Evolutionary conservation across 2,888 invertebrate genomes (phyloP).

Genomic region (Chrysodeixis includens): DNA sequence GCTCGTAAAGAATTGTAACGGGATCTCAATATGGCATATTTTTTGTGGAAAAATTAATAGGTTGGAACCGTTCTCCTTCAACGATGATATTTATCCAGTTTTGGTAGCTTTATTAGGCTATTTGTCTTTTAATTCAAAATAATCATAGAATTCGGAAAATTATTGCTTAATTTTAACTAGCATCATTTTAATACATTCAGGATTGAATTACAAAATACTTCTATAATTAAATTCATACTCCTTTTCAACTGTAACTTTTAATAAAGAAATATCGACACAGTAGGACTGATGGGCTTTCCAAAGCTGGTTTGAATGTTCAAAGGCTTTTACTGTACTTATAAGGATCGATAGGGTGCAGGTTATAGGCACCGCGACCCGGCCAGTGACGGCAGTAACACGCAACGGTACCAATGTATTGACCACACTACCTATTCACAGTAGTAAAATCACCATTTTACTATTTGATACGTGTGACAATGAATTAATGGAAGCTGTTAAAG

Average conservation of each 20-base stretch:
- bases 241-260: slow-evolving; percentile 1
- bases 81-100: background rate
- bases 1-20: slow-evolving; percentile 26
- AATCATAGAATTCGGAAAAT: background rate
- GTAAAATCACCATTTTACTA: background rate
- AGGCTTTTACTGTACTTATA: slow-evolving; percentile 66
- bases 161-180: too few relatives aligned
- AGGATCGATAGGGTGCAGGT: slow-evolving; percentile 83
- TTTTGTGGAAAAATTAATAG: slow-evolving; percentile 11
- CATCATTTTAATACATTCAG: too few relatives aligned
- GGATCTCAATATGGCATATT: slow-evolving; percentile 28
- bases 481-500: background rate
- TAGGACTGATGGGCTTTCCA: slow-evolving; percentile 43
- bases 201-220: too few relatives aligned
- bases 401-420: slow-evolving; percentile 79
- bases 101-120: background rate
- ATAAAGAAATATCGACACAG: slow-evolving; percentile 4
- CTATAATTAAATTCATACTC: background rate
- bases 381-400: slow-evolving; percentile 73
- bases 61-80: slow-evolving; percentile 5
- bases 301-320: slow-evolving; percentile 48
- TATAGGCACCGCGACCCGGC: slow-evolving; percentile 78
- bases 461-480: background rate
- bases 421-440: slow-evolving; percentile 48
- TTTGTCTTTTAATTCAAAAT: background rate